phyloP scores from a whole-genome alignment of 1,140 invertebrate genomes.

The Nasonia longicornis region DNA sequence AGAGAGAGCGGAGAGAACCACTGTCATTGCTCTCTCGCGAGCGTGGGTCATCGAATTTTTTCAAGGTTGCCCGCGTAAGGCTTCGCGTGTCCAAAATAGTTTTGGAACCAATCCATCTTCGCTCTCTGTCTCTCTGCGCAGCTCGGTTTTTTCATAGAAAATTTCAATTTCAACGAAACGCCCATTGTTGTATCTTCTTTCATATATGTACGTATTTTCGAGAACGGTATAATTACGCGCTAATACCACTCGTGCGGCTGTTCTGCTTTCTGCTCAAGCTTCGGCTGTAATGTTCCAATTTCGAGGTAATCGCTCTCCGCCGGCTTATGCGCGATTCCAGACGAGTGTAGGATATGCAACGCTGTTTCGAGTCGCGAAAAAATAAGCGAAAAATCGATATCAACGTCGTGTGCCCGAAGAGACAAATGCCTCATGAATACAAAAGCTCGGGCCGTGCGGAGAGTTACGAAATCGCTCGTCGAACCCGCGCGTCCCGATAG shows the following conservation, averaged over 20 bases:
- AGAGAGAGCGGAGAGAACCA: slow-evolving; percentile 1
- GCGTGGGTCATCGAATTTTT: slow-evolving; percentile 42
- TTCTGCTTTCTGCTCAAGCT: neutral
- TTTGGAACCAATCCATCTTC: slow-evolving; percentile 43
- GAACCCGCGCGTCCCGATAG: no score
- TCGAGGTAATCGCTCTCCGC: neutral
- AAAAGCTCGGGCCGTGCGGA: no score
- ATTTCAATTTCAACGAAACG: slow-evolving; percentile 38
- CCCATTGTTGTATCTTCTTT: slow-evolving; percentile 26
- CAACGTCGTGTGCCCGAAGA: no score
- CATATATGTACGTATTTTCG: neutral
- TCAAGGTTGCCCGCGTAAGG: slow-evolving; percentile 30
- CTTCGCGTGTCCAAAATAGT: slow-evolving; percentile 43
- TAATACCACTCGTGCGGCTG: neutral
- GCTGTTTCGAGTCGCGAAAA: no score
- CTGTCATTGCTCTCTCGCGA: neutral
- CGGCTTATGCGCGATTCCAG: no score
- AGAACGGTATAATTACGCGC: slow-evolving; percentile 2
- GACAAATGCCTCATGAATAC: no score
- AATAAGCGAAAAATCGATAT: no score
- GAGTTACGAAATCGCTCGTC: no score
- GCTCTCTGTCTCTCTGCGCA: neutral
- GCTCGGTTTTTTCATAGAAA: slow-evolving; percentile 17
- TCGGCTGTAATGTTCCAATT: neutral
- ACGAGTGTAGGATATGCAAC: no score